Base-by-base conservation (phyloP, 1,140 invertebrate genomes). In the Paracyclopina nana region DNA sequence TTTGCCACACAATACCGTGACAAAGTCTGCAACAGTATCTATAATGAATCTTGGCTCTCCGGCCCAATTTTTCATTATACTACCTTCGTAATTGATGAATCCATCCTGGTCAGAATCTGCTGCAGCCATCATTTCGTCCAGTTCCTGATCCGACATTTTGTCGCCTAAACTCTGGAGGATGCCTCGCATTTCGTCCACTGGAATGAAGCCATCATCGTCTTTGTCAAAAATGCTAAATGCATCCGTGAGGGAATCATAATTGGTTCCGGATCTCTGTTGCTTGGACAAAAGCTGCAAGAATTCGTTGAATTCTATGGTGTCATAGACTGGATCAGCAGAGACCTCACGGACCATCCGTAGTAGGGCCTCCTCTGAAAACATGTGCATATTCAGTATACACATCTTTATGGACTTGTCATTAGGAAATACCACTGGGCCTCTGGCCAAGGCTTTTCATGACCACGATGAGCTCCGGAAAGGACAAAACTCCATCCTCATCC, bases 251-350 rank as follows among this genome's bases (percentile, higher is more conserved):
- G 88, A 83, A 56, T 83, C 79, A 60, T 87, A 82, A 6, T 78
- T 76, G 55, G 83, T 81, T 25, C 79, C 73, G n/a, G n/a, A n/a
- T 58, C 83, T 82, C 76, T 87, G 80, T 63, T 88, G 87, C 62
- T 82, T 84, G 25, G 82, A 84, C 85, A 92, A 91, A 81, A 92
- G 86, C 63, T 83, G 79, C 28, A 82, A 64, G 61, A 79, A 91
- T 65, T 92, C 87, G 61, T 90, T 88, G 69, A 94, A 88, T 62
- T 88, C 85, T 49, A 90, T 87, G 51, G 82, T 86, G n/a, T 83
- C 83, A 59, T 87, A 86, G 1, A 54, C 57, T 62, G 65, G 65
- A 53, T 69, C 67, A 46, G 61, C 61, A 50, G 68, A 83, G 2
- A 90, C 82, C 62, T 86, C 82, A 58, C 82, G 82, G 57, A 90